phyloP scores from a whole-genome alignment of 2,797 vertebrate species.

The Scolopax rusticola region DNA sequence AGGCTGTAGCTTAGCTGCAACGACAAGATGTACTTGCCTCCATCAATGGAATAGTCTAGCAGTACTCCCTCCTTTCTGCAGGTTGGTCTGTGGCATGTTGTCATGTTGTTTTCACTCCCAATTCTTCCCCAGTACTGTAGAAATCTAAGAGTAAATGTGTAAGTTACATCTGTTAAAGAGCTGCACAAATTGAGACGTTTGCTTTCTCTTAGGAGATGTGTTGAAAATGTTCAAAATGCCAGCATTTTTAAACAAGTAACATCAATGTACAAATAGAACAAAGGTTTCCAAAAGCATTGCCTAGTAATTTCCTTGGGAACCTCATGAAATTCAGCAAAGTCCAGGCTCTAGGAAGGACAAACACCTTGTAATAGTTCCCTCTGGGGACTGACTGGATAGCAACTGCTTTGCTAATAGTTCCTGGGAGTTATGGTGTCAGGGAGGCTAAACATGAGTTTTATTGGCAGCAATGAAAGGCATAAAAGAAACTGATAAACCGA shows the following conservation, averaged over 20 bases:
- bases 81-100: conserved; percentile 92
- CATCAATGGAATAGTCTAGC: conserved; percentile 94
- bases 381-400: background rate
- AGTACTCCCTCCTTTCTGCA: conserved; percentile 96
- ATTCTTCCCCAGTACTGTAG: conserved; percentile 98
- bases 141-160: conserved; percentile 84
- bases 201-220: background rate
- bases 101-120: conserved; percentile 96
- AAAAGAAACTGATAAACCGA: background rate
- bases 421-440: background rate
- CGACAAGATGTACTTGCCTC: conserved; percentile 82
- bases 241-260: background rate
- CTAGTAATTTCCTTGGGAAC: background rate
- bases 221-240: background rate
- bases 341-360: background rate
- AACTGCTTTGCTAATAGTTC: background rate
- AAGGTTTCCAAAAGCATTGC: background rate
- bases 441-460: background rate
- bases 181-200: background rate
- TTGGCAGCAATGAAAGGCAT: background rate
- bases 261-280: background rate
- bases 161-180: background rate
- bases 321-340: background rate
- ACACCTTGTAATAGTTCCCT: background rate
- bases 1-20: background rate